Conservation (phyloP, 1,140 invertebrate genomes). For the Drosophila truncata region DNA sequence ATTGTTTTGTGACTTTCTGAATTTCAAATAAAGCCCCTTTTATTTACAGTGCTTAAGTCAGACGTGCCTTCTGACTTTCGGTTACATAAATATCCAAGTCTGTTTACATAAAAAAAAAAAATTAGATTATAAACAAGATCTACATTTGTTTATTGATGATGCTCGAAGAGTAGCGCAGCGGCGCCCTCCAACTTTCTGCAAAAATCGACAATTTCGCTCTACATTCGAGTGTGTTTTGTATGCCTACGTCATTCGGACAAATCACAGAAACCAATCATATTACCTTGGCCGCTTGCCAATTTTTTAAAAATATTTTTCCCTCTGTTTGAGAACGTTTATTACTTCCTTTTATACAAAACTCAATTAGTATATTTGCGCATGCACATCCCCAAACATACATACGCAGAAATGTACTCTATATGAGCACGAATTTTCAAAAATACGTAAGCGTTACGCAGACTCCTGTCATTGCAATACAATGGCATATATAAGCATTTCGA, state of each 20-base stretch:
- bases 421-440: conserved; percentile 41
- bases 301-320: conserved; percentile 60
- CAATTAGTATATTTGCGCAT: conserved; percentile 61
- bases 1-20: neutral
- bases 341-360: conserved; percentile 63
- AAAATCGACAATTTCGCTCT: conserved; percentile 36
- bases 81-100: conserved; percentile 39
- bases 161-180: conserved; percentile 4
- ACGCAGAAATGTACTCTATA: conserved; percentile 37
- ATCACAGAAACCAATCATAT: conserved; percentile 66
- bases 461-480: conserved; percentile 23
- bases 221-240: conserved; percentile 34
- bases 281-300: conserved; percentile 50
- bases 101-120: conserved; percentile 42
- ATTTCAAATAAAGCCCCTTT: neutral
- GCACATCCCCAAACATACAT: conserved; percentile 34
- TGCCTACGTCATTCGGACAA: conserved; percentile 61
- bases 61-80: conserved; percentile 13
- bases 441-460: conserved; percentile 42
- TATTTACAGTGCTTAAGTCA: conserved; percentile 16
- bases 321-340: conserved; percentile 63
- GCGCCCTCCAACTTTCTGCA: conserved; percentile 30
- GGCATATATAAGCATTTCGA: conserved; percentile 25
- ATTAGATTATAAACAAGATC: conserved; percentile 36
- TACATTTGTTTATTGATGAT: conserved; percentile 41